phyloP scores from a whole-genome alignment of 2,797 vertebrate species.

The Gymnocypris eckloni region DNA sequence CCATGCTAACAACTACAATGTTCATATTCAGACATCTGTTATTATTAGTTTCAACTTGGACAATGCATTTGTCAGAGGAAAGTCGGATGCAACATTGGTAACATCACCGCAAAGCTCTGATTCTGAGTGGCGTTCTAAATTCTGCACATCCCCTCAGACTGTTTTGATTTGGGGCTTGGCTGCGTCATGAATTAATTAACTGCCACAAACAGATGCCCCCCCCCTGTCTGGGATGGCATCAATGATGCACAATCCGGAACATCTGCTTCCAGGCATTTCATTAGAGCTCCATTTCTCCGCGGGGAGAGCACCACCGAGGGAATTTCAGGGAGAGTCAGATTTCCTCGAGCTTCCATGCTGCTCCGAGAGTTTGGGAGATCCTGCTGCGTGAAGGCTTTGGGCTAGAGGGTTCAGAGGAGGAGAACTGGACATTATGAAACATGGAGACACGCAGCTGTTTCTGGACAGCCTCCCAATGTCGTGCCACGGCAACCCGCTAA shows the following conservation, averaged over 20 bases:
- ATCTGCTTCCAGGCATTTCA: slow-evolving; percentile 61
- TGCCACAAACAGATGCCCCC: slow-evolving; percentile 50
- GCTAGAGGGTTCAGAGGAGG: slow-evolving; percentile 24
- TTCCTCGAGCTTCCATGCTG: slow-evolving; percentile 69
- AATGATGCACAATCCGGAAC: slow-evolving; percentile 37
- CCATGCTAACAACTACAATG: slow-evolving; percentile 52
- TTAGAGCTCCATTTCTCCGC: slow-evolving; percentile 46
- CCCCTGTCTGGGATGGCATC: slow-evolving; percentile 39
- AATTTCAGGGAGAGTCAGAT: slow-evolving; percentile 66
- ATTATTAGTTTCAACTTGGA: not conserved
- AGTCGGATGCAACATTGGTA: slow-evolving; percentile 7
- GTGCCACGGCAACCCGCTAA: slow-evolving; percentile 72
- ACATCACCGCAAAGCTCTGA: slow-evolving; percentile 21
- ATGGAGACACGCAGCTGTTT: slow-evolving; percentile 78
- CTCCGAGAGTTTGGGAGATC: slow-evolving; percentile 65
- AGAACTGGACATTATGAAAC: slow-evolving; percentile 73
- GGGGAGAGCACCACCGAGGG: slow-evolving; percentile 36
- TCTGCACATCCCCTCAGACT: slow-evolving; percentile 6
- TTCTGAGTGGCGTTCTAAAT: slow-evolving; percentile 6
- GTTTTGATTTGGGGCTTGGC: slow-evolving; percentile 35
- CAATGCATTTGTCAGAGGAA: not conserved
- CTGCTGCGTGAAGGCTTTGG: slow-evolving; percentile 63
- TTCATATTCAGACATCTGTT: slow-evolving; percentile 20
- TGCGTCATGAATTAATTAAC: slow-evolving; percentile 49
- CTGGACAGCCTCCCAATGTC: slow-evolving; percentile 72